Evolutionary conservation across 2,113 vertebrate genomes (phyloP), one percentile per base, ranked within the genome.

Genomic region (Pangasianodon hypophthalmus): DNA sequence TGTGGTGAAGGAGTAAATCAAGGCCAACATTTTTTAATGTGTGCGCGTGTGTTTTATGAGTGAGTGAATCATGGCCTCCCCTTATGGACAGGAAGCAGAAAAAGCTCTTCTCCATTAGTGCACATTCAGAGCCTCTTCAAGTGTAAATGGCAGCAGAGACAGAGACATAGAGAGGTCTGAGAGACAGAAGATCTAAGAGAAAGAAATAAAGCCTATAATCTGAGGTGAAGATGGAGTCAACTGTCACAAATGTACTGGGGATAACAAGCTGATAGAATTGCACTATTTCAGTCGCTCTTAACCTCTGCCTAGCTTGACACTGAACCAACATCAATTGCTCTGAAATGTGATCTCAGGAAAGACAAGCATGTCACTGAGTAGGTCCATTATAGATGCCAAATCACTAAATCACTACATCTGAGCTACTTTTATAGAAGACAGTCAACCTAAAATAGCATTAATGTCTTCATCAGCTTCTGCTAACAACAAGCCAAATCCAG

Each of bases 251-350:
- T 13, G 3, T 26, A 41, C 87, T 67, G 29, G 67, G n/a, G 6
- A 79, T 18, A 24, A 79, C 14, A 24, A 81, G 75, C 46, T 81
- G 26, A 79, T 62, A 58, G 26, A 44, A 46, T 2, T 2, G 69
- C 50, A 44, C 86, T 29, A 77, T 79, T 87, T 87, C 54, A 60
- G 54, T 10, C 44, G 13, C 75, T 67, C 46, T 82, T 88, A 88
- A 82, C 58, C 69, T 87, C 69, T n/a, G 58, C 18, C 60, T 60
- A 54, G 46, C 50, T 32, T 6, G 21, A 82, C 29, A 41, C 0
- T 62, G n/a, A 79, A 13, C 54, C 54, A 2, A 41, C 44, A 69
- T 62, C 60, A 81, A 64, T 41, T 48, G 29, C 77, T 29, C n/a
- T 54, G 32, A 88, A 81, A 69, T 80, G 44, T 80, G 60, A 81